Percentiles rank a stretch among this genome's conserved stretches.
Evolutionary conservation across 2,888 invertebrate species (phyloP).

Genomic region (Parasteatoda lunata): DNA sequence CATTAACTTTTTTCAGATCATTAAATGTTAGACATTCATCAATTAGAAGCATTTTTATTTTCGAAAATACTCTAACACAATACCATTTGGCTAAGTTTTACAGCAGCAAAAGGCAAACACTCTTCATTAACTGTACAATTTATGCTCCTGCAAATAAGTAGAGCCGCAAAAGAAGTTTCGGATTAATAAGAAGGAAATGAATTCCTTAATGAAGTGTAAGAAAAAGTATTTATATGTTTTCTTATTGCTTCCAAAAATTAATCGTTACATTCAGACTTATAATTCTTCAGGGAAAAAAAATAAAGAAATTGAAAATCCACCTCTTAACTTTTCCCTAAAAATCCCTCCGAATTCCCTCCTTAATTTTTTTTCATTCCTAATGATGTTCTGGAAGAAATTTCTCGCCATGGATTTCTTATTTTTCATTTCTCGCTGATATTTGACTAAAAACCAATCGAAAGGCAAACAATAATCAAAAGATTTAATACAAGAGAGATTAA

Average conservation of each 20-base stretch:
- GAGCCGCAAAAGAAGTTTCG: too few species aligned
- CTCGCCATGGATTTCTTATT: slow-evolving; percentile 3
- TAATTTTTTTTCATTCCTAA: background rate
- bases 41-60: too few species aligned
- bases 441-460: slow-evolving; percentile 25
- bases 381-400: background rate
- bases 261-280: background rate
- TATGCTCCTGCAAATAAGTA: too few species aligned
- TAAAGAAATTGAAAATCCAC: background rate
- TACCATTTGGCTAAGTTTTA: too few species aligned
- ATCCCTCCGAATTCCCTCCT: background rate
- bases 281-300: background rate
- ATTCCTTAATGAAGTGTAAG: background rate
- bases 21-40: too few species aligned
- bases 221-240: background rate
- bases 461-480: slow-evolving; percentile 26
- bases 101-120: too few species aligned
- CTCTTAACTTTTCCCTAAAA: too few species aligned
- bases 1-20: too few species aligned
- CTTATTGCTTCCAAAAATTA: background rate
- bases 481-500: slow-evolving; percentile 25
- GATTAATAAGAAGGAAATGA: background rate
- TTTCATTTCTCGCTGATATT: slow-evolving; percentile 16
- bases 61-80: too few species aligned
- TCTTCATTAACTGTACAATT: too few species aligned